Base-by-base conservation (phyloP, 1,140 invertebrate genomes). In the Caligus rogercresseyi region DNA sequence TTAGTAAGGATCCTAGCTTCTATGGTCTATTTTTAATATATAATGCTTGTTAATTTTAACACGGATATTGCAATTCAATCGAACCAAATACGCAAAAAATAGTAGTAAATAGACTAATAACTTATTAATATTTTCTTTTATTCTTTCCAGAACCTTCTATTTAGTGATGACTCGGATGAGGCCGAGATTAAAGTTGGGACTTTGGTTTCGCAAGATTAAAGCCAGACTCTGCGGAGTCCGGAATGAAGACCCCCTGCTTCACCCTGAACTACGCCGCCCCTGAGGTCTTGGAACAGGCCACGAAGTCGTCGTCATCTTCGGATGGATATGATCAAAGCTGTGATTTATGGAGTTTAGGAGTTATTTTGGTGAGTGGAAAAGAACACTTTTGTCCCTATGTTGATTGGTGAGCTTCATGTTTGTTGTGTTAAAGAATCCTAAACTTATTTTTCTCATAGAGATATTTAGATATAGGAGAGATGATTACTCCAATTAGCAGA, bases 261-360 rank as follows among this genome's bases (percentile, higher is more conserved):
- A 90, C 89, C 0, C 73, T 92, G 19, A 83, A 86, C 64, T 95
- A 93, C 75, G 89, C 88, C 3, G 89, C 89, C 1, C 90, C 89
- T 1, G 90, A 95, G 73, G 87, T 95, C 4, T 74, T 94, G 0
- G 73, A 76, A n/a, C 61, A 65, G 20, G 63, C 63, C 55, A 66
- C 68, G 68, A 0, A 75, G 76, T 57, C 80, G 79, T 57, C 15
- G 15, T 52, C 69, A 72, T 19, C 69, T 65, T 71, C 69, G 19
- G 70, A 71, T 43, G 78, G 78, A 1, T 94, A 94, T 73, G 84
- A 87, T 69, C 83, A 91, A 71, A 84, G 82, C 67, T 93, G 89
- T 78, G 89, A 94, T 75, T 73, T 93, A 23, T 95, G 90, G 90
- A 90, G 87, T 72, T 73, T 93, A 0, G 90, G 89, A 0, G 87